Percentiles rank a stretch among this genome's conserved stretches.
These are phyloP conservation scores for Podabrus alpinus DNA, from an alignment of 2,888 invertebrate species.

Conservation along the genomic window DNA sequence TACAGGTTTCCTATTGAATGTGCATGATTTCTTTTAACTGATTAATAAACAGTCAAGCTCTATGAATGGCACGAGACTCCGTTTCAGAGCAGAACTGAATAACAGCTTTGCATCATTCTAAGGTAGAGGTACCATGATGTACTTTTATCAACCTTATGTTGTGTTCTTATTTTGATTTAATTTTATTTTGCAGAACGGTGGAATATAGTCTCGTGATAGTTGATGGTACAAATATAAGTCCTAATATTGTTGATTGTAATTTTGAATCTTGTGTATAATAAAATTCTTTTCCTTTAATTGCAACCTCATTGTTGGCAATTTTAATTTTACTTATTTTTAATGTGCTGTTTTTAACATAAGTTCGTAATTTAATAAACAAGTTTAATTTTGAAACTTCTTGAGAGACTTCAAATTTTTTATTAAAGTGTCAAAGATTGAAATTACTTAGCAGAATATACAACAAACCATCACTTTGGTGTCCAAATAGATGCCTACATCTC, in stretches of 20 bases:
- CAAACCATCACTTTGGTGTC: too few relatives aligned
- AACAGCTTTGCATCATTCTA: conserved; percentile 11
- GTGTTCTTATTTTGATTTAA: conserved; percentile 5
- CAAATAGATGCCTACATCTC: too few relatives aligned
- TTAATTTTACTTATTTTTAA: not conserved
- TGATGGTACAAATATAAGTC: conserved; percentile 14
- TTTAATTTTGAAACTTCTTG: not conserved
- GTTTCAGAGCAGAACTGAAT: conserved; percentile 3
- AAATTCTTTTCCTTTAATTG: not conserved
- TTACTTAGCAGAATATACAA: too few relatives aligned
- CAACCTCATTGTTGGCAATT: not conserved
- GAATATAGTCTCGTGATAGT: conserved; percentile 5
- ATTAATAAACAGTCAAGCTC: conserved; percentile 6
- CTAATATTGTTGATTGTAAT: not conserved
- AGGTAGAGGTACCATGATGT: conserved; percentile 17
- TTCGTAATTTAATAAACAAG: not conserved
- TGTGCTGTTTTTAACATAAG: not conserved
- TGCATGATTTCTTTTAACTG: conserved; percentile 7
- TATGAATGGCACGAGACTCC: conserved; percentile 14
- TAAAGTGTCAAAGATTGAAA: too few relatives aligned
- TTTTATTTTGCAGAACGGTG: conserved; percentile 19
- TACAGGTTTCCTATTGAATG: not conserved
- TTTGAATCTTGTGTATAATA: not conserved
- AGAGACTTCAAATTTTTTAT: too few relatives aligned
- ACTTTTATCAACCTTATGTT: not conserved